Conservation (phyloP, 2,113 vertebrate genomes). For the Gymnarchus niloticus region DNA sequence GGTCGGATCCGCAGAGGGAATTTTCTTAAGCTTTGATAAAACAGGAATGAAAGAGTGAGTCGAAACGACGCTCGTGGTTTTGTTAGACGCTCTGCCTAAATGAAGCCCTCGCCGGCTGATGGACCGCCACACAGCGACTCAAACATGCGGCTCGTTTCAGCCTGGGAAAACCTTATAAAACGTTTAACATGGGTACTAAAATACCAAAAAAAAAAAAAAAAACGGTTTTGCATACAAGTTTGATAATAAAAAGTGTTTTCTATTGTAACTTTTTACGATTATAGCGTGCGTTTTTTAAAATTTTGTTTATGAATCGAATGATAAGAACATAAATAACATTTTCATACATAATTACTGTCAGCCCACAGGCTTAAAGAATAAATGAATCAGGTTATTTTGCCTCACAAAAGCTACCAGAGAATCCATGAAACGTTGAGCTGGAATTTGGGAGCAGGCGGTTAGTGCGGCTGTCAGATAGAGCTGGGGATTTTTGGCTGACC, state of each 20-base stretch:
- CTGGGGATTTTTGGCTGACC: not conserved
- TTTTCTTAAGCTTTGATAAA: not conserved
- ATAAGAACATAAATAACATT: not conserved
- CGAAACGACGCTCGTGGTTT: not conserved
- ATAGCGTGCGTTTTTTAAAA: not conserved
- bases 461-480: not conserved
- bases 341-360: not conserved
- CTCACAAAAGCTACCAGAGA: not conserved
- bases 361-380: not conserved
- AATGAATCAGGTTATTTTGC: not conserved
- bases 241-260: constrained; percentile 8
- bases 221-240: not conserved
- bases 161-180: constrained; percentile 12
- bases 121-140: constrained; percentile 16
- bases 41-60: no score
- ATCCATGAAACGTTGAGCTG: not conserved
- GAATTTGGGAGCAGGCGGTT: not conserved
- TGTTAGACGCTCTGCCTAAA: constrained; percentile 20
- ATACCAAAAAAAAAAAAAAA: constrained; percentile 23
- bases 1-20: not conserved
- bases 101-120: constrained; percentile 41
- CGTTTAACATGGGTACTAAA: not conserved
- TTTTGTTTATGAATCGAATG: not conserved
- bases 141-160: not conserved
- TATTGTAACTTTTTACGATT: not conserved